These are phyloP conservation scores for Astropecten irregularis DNA, from an alignment of 53 echinoderm and acorn worm genomes.

Conservation along the genomic window DNA sequence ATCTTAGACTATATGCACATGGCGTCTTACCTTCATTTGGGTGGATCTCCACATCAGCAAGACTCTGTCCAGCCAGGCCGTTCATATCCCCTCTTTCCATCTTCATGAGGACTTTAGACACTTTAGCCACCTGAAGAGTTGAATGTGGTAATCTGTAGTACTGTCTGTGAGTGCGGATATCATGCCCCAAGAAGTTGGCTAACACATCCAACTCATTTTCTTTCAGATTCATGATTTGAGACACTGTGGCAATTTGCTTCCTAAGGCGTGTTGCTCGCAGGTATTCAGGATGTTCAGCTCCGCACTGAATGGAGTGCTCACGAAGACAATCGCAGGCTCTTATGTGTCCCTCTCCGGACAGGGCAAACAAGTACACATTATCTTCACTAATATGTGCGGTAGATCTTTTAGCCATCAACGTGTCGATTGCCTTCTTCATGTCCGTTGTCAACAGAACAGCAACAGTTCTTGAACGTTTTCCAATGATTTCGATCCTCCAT, in stretches of 20 bases:
- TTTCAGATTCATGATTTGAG: slow-evolving; percentile 67
- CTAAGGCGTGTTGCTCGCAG: slow-evolving; percentile 66
- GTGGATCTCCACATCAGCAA: slow-evolving; percentile 59
- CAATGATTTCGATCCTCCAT: background rate
- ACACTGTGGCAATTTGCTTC: slow-evolving; percentile 72
- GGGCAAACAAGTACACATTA: slow-evolving; percentile 62
- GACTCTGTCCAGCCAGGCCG: slow-evolving; percentile 64
- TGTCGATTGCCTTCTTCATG: slow-evolving; percentile 55
- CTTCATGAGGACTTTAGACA: slow-evolving; percentile 61
- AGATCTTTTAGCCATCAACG: slow-evolving; percentile 45
- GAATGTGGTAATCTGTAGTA: slow-evolving; percentile 56
- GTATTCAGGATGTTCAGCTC: slow-evolving; percentile 64
- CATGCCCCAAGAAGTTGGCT: slow-evolving; percentile 5
- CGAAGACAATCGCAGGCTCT: slow-evolving; percentile 64
- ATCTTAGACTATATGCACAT: too few species aligned
- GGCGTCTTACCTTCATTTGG: slow-evolving; percentile 61
- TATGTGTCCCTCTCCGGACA: slow-evolving; percentile 18
- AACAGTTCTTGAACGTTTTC: background rate
- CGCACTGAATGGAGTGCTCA: slow-evolving; percentile 60
- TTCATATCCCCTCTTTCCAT: slow-evolving; percentile 60
- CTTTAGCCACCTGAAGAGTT: slow-evolving; percentile 64
- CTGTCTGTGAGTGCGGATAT: background rate
- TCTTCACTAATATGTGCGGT: slow-evolving; percentile 26
- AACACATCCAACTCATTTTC: background rate
- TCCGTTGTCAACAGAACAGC: background rate